phyloP scores from a whole-genome alignment of 2,797 vertebrate species.

The Kryptopterus vitreolus region DNA sequence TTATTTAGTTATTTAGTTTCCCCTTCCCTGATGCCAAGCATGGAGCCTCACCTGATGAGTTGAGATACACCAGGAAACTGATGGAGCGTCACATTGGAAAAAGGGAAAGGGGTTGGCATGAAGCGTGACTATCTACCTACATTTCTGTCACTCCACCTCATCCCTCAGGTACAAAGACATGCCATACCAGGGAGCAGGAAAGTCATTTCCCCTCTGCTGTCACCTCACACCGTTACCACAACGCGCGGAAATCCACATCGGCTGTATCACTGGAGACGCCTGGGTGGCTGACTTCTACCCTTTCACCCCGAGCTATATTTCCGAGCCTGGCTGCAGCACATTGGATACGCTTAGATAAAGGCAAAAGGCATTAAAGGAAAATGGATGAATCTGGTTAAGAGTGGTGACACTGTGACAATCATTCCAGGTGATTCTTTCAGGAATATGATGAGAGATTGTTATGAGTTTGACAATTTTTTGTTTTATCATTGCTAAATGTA shows the following conservation, averaged over 20 bases:
- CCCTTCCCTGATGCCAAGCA: slow-evolving; percentile 28
- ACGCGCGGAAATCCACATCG: slow-evolving; percentile 68
- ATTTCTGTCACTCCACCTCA: slow-evolving; percentile 58
- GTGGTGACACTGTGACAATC: not conserved
- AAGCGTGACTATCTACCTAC: slow-evolving; percentile 57
- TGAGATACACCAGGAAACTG: slow-evolving; percentile 64
- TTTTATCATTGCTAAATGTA: too few relatives aligned
- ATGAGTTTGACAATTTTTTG: too few relatives aligned
- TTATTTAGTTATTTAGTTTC: too few relatives aligned
- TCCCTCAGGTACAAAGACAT: slow-evolving; percentile 64
- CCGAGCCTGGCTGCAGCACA: slow-evolving; percentile 46
- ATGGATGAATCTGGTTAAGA: not conserved
- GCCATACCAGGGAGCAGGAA: slow-evolving; percentile 61
- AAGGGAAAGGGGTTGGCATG: slow-evolving; percentile 51
- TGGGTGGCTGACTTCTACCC: slow-evolving; percentile 57
- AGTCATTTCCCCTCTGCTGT: slow-evolving; percentile 67
- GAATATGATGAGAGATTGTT: too few relatives aligned
- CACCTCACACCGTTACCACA: slow-evolving; percentile 65
- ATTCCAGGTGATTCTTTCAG: too few relatives aligned
- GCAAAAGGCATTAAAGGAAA: slow-evolving; percentile 61
- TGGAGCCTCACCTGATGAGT: slow-evolving; percentile 57
- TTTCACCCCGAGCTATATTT: slow-evolving; percentile 49
- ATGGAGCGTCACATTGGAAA: slow-evolving; percentile 52
- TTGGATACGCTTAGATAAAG: slow-evolving; percentile 48
- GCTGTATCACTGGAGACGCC: slow-evolving; percentile 57